phyloP scores from a whole-genome alignment of 2,888 invertebrate species.

The Augochlorella aurata region DNA sequence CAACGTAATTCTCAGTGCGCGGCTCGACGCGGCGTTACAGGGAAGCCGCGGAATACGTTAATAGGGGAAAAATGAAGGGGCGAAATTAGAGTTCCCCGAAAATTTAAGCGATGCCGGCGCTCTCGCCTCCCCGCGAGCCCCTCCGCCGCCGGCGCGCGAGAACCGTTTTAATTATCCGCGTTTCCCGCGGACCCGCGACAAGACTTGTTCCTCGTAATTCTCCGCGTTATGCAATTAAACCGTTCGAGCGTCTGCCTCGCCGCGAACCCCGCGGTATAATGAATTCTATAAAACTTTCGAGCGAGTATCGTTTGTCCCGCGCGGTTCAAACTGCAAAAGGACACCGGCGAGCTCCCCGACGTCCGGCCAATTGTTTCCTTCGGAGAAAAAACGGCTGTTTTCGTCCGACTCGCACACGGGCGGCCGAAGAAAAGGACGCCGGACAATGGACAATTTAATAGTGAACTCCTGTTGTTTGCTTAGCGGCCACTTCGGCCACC shows the following conservation, averaged over 20 bases:
- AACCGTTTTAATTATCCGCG: conserved; percentile 51
- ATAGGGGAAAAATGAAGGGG: conserved; percentile 36
- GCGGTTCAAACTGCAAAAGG: conserved; percentile 12
- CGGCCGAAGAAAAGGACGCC: neutral
- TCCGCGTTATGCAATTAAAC: conserved; percentile 42
- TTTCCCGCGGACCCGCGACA: conserved; percentile 29
- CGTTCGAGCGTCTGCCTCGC: conserved; percentile 19
- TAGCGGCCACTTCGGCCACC: neutral
- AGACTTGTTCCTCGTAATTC: conserved; percentile 46
- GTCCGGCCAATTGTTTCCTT: neutral
- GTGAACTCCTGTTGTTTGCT: neutral
- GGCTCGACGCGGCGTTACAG: conserved; percentile 12
- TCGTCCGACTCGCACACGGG: neutral
- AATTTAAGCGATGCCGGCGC: conserved; percentile 31
- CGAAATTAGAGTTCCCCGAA: conserved; percentile 44
- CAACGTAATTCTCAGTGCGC: conserved; percentile 14
- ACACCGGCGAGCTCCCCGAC: neutral
- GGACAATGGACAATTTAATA: neutral
- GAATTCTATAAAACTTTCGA: conserved; percentile 48
- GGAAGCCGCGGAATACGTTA: conserved; percentile 48
- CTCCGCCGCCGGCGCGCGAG: neutral
- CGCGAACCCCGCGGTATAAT: conserved; percentile 28
- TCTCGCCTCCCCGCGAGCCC: neutral
- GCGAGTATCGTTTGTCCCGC: conserved; percentile 21
- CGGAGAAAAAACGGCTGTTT: neutral